Evolutionary conservation across 2,888 invertebrate species (phyloP).

Genomic region (Chymomyza amoena): DNA sequence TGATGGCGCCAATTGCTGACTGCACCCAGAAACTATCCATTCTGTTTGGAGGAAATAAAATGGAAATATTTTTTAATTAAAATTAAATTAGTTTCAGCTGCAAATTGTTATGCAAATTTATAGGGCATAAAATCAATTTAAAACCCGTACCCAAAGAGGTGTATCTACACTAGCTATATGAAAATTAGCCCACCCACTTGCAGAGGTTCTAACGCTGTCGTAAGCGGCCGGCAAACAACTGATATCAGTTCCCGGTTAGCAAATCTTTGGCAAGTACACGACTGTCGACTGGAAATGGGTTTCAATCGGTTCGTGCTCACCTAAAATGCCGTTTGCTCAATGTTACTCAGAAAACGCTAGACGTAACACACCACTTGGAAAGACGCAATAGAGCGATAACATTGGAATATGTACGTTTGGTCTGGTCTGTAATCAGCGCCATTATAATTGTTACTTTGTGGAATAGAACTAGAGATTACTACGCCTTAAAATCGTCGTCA

Average conservation of each 20-base stretch:
- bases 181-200: conserved; percentile 19
- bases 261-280: conserved; percentile 40
- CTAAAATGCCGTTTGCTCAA: conserved; percentile 4
- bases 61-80: not conserved
- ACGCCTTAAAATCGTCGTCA: not conserved
- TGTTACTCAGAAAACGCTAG: conserved; percentile 35
- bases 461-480: conserved; percentile 15
- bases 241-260: conserved; percentile 45
- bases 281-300: conserved; percentile 39
- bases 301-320: not conserved
- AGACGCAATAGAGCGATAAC: conserved; percentile 36
- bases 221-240: conserved; percentile 48
- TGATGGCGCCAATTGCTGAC: conserved; percentile 87
- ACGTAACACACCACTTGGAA: not conserved
- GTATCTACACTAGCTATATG: not conserved
- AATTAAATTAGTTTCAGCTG: conserved; percentile 14
- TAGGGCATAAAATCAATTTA: conserved; percentile 25
- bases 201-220: conserved; percentile 39
- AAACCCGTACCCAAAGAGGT: not conserved
- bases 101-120: conserved; percentile 31
- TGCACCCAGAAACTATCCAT: conserved; percentile 85
- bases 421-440: conserved; percentile 29
- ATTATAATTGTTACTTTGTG: not conserved
- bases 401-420: conserved; percentile 24
- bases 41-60: conserved; percentile 75